Percentiles rank a stretch among this genome's conserved stretches.
Evolutionary conservation across 2,113 vertebrate genomes (phyloP).

Genomic region (Mionectes macconnelli): DNA sequence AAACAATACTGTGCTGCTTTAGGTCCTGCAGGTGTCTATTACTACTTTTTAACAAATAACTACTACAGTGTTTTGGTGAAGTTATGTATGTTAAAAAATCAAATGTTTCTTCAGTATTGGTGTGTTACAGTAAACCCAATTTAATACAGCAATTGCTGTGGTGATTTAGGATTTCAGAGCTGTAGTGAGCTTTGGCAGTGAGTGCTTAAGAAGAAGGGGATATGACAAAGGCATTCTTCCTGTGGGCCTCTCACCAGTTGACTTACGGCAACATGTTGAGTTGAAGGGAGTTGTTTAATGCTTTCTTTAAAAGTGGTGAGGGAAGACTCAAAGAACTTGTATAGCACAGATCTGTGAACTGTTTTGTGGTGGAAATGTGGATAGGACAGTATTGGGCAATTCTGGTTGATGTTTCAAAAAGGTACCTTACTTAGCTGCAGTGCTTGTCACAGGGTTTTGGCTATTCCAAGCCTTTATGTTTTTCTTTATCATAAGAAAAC

Average conservation of each 20-base stretch:
- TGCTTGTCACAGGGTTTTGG: not conserved
- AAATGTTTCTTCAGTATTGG: not conserved
- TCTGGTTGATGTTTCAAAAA: not conserved
- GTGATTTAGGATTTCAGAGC: not conserved
- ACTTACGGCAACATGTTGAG: not conserved
- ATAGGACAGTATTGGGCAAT: not conserved
- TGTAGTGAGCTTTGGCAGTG: not conserved
- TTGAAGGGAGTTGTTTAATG: not conserved
- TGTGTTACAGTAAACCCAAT: not conserved
- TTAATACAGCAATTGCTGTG: not conserved
- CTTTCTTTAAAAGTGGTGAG: not conserved
- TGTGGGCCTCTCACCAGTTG: fast-evolving
- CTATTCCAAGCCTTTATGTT: not conserved
- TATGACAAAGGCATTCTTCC: not conserved
- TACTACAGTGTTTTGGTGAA: not conserved
- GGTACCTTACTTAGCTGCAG: not conserved
- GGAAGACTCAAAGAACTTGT: not conserved
- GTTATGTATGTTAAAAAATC: not conserved
- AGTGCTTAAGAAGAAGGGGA: not conserved
- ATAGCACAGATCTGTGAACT: not conserved
- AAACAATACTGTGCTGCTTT: not conserved
- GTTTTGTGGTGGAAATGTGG: not conserved
- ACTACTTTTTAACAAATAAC: not conserved
- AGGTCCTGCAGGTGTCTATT: not conserved
- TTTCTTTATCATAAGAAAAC: not conserved